Percentiles rank a stretch among this genome's conserved stretches.
Evolutionary conservation across 2,888 invertebrate species (phyloP).

Genomic region (Chymomyza amoena): DNA sequence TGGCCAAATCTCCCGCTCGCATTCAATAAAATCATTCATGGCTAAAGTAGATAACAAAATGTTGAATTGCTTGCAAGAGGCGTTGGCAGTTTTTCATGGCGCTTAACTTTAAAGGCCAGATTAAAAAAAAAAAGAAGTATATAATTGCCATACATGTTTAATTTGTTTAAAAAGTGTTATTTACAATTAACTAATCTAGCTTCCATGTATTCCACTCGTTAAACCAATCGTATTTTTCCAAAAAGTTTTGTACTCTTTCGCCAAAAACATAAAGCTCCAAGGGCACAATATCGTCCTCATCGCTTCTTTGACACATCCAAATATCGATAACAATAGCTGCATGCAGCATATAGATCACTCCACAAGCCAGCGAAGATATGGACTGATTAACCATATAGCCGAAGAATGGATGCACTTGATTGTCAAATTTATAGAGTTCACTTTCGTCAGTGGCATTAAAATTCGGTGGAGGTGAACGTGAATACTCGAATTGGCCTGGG

Average conservation of each 20-base stretch:
- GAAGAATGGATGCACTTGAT: slow-evolving; percentile 24
- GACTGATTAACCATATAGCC: slow-evolving; percentile 27
- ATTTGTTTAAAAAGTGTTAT: background rate
- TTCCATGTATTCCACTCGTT: slow-evolving; percentile 10
- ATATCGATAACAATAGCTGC: slow-evolving; percentile 36
- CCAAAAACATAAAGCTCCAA: slow-evolving; percentile 34
- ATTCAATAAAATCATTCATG: slow-evolving; percentile 69
- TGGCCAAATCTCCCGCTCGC: slow-evolving; percentile 24
- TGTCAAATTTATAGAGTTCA: background rate
- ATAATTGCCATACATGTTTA: background rate
- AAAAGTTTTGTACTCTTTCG: slow-evolving; percentile 12
- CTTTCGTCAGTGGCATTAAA: background rate
- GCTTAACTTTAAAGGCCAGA: background rate
- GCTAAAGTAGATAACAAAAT: slow-evolving; percentile 66
- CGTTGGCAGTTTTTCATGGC: too few relatives aligned
- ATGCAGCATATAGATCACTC: slow-evolving; percentile 43
- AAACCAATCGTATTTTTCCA: slow-evolving; percentile 31
- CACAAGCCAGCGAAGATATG: slow-evolving; percentile 32
- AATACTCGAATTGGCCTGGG: too few relatives aligned
- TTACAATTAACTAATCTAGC: background rate
- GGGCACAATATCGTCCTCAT: slow-evolving; percentile 9
- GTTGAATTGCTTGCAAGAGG: slow-evolving; percentile 12
- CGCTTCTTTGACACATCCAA: slow-evolving; percentile 3
- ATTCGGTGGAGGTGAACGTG: too few relatives aligned
- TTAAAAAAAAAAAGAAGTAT: background rate